Evolutionary conservation across 2,113 vertebrate species (phyloP).

Genomic region (Oncorhynchus keta): DNA sequence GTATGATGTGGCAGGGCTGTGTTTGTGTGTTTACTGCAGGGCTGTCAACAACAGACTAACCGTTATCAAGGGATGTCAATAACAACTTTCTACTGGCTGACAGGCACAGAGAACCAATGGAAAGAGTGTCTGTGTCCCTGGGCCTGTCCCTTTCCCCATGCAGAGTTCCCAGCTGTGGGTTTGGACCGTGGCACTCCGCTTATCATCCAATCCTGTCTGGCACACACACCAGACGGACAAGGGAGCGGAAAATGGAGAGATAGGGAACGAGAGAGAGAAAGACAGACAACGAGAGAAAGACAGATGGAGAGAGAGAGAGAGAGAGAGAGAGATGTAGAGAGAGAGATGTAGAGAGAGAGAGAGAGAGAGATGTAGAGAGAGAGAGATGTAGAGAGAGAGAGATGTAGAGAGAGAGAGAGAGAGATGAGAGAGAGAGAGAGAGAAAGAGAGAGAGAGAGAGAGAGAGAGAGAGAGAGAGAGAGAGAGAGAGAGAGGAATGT

Average conservation of each 20-base stretch:
- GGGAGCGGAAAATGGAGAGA: background rate
- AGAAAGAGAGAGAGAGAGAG: no score
- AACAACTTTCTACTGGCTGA: background rate
- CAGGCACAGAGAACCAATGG: background rate
- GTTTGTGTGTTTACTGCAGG: no score
- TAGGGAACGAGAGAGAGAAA: background rate
- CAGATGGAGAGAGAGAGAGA: background rate
- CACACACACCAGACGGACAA: conserved; percentile 5
- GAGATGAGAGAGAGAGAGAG: background rate
- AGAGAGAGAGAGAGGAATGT: background rate
- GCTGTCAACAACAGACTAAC: no score
- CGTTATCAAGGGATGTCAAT: no score
- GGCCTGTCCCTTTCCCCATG: background rate
- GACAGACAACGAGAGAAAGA: background rate
- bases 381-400: background rate
- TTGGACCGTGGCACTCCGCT: background rate
- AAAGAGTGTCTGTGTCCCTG: background rate
- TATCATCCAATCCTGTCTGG: background rate
- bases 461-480: background rate
- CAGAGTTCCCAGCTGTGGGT: background rate
- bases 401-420: background rate
- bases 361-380: background rate
- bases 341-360: no score
- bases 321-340: background rate
- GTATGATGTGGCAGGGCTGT: no score